Conservation (phyloP, 1,140 invertebrate species). For the Metaphire vulgaris region DNA sequence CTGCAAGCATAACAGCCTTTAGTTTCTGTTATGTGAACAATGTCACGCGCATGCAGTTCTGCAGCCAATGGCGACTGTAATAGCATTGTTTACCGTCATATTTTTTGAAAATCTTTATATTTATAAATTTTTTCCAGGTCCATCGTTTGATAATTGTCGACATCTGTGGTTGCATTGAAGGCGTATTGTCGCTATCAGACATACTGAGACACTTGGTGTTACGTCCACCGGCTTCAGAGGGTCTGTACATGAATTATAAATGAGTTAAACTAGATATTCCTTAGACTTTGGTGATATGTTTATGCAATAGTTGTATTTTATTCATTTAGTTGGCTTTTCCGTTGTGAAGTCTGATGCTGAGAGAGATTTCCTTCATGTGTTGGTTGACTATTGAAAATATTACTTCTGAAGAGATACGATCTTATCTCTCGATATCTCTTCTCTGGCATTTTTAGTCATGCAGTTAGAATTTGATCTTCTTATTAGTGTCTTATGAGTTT, state of each 20-base stretch:
- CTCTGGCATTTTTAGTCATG: too few species aligned
- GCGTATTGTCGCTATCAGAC: conserved; percentile 13
- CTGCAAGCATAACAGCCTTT: not conserved
- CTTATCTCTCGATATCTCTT: too few species aligned
- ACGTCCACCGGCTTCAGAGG: not conserved
- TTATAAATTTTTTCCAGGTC: not conserved
- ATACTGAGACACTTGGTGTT: conserved; percentile 6
- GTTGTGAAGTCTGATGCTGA: not conserved
- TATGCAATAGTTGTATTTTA: not conserved
- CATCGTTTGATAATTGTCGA: conserved; percentile 15
- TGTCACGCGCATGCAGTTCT: not conserved
- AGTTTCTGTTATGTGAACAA: not conserved
- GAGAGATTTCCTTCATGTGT: not conserved
- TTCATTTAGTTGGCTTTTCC: not conserved
- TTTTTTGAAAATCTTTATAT: not conserved
- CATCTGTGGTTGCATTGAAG: not conserved
- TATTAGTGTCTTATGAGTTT: too few species aligned
- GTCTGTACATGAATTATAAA: not conserved
- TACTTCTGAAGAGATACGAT: not conserved
- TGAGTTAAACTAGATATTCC: not conserved
- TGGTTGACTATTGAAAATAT: not conserved
- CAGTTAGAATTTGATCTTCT: too few species aligned
- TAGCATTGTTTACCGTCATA: not conserved
- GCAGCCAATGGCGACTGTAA: not conserved
- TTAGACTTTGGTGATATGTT: not conserved